Evolutionary conservation across 2,888 invertebrate species (phyloP), one percentile per base, ranked within the genome.

Genomic region (Dryocosmus kuriphilus): DNA sequence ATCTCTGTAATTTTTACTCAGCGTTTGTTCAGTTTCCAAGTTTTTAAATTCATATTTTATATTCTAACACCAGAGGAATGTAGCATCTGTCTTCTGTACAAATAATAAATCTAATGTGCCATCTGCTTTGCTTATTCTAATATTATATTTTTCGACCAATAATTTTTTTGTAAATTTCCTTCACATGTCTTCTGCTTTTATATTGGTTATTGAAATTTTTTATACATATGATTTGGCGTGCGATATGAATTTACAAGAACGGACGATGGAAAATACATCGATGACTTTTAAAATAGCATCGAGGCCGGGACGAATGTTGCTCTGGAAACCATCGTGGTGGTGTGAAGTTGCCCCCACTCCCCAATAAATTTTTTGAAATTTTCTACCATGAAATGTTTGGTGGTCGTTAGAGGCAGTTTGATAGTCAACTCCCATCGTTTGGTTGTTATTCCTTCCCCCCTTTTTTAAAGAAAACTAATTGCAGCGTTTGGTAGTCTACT

Each of bases 281-380:
- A 79, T 82, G 81, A 82, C 79, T 85, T 86, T 85, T 83, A 87
- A 87, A 88, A 88, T 88, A 87, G 88, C 86, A 84, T 80, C 86
- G 87, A 88, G 88, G 87, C 84, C 87, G 83, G 35, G 55, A 65
- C 81, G 60, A 62, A 78, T 74, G 81, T 73, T 77, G 74, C 79
- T 82, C 82, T 82, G 81, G 79, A 77, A 78, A 79, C 74, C 61
- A 78, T 77, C 76, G 75, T 65, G 74, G 55, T n/a, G n/a, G n/a
- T n/a, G n/a, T n/a, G n/a, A n/a, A n/a, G n/a, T n/a, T n/a, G n/a
- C n/a, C n/a, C n/a, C n/a, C n/a, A n/a, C n/a, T n/a, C n/a, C n/a
- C n/a, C n/a, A n/a, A n/a, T n/a, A n/a, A n/a, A n/a, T n/a, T n/a
- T n/a, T n/a, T n/a, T n/a, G n/a, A n/a, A n/a, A n/a, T n/a, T n/a